A percentile compares a stretch with the other conserved stretches of the same genome.
phyloP scores from a whole-genome alignment of 1,140 invertebrate species.

The Anadara kagoshimensis region DNA sequence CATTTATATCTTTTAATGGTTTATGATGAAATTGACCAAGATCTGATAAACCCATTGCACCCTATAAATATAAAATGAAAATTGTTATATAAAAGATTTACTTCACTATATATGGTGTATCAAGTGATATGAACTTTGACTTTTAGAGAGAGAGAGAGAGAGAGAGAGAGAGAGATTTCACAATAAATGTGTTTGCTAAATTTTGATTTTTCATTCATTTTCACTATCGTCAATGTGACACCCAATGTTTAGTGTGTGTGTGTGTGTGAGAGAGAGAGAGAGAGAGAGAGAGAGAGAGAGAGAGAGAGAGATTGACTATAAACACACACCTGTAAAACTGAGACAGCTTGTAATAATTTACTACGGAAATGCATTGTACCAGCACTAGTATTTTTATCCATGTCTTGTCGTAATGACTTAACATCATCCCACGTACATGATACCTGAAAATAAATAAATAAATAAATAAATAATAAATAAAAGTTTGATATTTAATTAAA shows the following conservation, averaged over 20 bases:
- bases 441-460: slow-evolving; percentile 75
- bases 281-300: no score
- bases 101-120: no score
- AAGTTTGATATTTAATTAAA: no score
- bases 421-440: slow-evolving; percentile 97
- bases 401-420: slow-evolving; percentile 89
- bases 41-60: slow-evolving; percentile 91
- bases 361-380: slow-evolving; percentile 91
- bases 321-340: slow-evolving; percentile 90
- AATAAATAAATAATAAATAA: not conserved
- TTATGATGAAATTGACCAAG: slow-evolving; percentile 94
- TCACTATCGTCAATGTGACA: no score
- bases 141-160: no score
- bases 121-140: no score
- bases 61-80: slow-evolving; percentile 71
- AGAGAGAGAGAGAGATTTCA: no score
- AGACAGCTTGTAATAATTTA: slow-evolving; percentile 91
- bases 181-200: no score
- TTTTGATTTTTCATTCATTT: no score
- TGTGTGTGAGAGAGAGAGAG: no score
- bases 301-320: not conserved
- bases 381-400: slow-evolving; percentile 93
- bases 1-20: slow-evolving; percentile 89
- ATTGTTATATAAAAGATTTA: no score
- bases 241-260: no score